Evolutionary conservation across 2,113 vertebrate genomes (phyloP).

Genomic region (Oxyruncus cristatus): DNA sequence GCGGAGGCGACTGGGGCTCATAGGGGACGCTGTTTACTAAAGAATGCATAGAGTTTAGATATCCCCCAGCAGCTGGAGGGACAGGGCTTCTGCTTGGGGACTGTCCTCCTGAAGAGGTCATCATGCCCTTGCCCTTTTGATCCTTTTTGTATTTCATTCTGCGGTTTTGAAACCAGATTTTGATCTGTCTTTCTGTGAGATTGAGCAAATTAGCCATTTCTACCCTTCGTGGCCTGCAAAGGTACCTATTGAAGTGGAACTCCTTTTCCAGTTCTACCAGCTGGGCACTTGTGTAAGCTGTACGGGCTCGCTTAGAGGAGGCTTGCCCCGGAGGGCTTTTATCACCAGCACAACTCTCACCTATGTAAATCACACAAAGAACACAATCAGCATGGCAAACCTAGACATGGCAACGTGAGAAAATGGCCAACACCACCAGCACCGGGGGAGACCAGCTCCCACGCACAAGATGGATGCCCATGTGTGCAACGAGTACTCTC

Average conservation of each 20-base stretch:
- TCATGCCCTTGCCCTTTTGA: constrained; percentile 95
- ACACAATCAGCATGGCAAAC: constrained; percentile 58
- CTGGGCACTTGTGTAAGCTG: constrained; percentile 97
- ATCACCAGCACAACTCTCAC: constrained; percentile 95
- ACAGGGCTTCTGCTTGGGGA: constrained; percentile 91
- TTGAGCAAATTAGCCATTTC: constrained; percentile 98
- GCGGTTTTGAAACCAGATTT: constrained; percentile 99
- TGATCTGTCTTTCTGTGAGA: constrained; percentile 98
- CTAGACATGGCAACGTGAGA: not conserved
- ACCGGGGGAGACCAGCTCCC: not conserved
- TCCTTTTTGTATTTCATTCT: constrained; percentile 99
- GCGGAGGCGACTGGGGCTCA: constrained; percentile 89
- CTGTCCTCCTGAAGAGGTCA: constrained; percentile 93
- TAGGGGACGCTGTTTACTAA: constrained; percentile 94
- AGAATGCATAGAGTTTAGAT: constrained; percentile 97
- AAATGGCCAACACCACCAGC: not conserved
- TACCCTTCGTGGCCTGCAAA: constrained; percentile 92
- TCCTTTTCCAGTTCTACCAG: constrained; percentile 99
- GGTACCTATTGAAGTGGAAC: constrained; percentile 99
- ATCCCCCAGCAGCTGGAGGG: constrained; percentile 84
- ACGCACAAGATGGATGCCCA: rapidly evolving
- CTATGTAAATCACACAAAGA: constrained; percentile 81
- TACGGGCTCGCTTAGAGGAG: constrained; percentile 94
- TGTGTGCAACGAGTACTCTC: rapidly evolving
- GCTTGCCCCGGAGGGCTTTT: constrained; percentile 94